phyloP scores from a whole-genome alignment of 2,797 vertebrate species.

The Karalla daura region DNA sequence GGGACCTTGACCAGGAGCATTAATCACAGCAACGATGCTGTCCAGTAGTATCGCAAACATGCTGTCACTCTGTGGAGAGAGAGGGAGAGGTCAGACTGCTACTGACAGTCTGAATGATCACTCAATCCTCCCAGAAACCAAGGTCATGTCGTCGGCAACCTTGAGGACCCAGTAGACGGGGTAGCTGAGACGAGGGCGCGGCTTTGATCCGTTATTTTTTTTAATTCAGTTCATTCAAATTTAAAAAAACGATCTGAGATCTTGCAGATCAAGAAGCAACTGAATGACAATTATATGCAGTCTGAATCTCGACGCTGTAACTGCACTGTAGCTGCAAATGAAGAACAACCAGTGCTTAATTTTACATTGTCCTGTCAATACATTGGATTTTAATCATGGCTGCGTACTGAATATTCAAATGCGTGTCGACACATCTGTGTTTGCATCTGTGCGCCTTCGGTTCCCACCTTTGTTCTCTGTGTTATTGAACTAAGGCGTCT shows the following conservation, averaged over 20 bases:
- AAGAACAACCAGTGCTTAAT: constrained; percentile 10
- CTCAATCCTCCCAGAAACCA: constrained; percentile 62
- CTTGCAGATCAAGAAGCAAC: not conserved
- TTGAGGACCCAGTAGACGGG: constrained; percentile 21
- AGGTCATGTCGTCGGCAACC: constrained; percentile 57
- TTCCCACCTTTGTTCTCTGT: constrained; percentile 49
- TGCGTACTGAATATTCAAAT: constrained; percentile 54
- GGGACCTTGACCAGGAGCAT: constrained; percentile 65
- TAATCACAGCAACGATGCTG: constrained; percentile 56
- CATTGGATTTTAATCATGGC: constrained; percentile 1
- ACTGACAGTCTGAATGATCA: constrained; percentile 69
- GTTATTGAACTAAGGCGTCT: constrained; percentile 55
- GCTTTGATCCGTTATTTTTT: not conserved
- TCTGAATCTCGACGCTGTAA: not conserved
- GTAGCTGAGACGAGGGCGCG: not conserved
- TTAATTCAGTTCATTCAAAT: not conserved
- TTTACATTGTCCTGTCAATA: constrained; percentile 29
- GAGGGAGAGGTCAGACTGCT: constrained; percentile 55
- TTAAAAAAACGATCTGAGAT: not conserved
- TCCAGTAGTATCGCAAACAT: constrained; percentile 63
- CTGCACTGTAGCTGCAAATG: not conserved
- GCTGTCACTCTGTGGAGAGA: constrained; percentile 36
- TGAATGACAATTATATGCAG: not conserved
- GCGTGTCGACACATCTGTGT: constrained; percentile 44
- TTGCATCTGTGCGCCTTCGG: constrained; percentile 48